Base-by-base conservation (phyloP, 2,113 vertebrate genomes). In the Anas platyrhynchos region DNA sequence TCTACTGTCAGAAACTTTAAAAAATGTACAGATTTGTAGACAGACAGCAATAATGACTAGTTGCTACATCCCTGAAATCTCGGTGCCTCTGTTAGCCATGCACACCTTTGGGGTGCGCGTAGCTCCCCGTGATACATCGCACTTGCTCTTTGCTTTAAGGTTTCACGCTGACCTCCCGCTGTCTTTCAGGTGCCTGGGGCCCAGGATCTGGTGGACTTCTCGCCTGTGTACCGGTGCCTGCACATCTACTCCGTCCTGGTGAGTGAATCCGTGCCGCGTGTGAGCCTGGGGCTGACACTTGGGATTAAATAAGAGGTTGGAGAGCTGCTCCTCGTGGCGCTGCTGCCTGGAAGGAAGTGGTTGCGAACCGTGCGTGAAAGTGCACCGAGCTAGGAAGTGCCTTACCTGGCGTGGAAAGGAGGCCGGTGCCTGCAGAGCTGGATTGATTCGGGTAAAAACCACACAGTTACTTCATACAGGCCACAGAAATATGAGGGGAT, bases 131-230 rank as follows among this genome's bases (percentile, higher is more conserved):
- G 21, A 17, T 21, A 7, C 48, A 7, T 25, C 32, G 7, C 16
- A n/a, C 21, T 8, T 69, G 16, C 4, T 1, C 22, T 36, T 41
- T 9, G 48, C 72, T 36, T 44, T 6, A 16, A 44, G 15, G 1
- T 84, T 82, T 69, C 83, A 46, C 72, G 7, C 88, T 83, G 29
- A 12, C 72, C 17, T 58, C 38, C 54, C 71, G 5, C 46, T 94
- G 9, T 78, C 7, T 86, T 87, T 23, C 71, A 99, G 99, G 98
- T 99, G 22, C 98, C 98, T 2, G 99, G 99, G 32, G 99, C 99
- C 56, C 99, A 99, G 79, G 99, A 99, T 73, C 88, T 99, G 97
- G 99, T 99, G 96, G 99, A 99, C 91, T 99, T 99, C 96, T 99
- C 99, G 8, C 99, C 99, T 0, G 99, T 99, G 20, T 99, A 99